Base-by-base conservation (phyloP, 2,113 vertebrate genomes). In the Muntiacus reevesi region DNA sequence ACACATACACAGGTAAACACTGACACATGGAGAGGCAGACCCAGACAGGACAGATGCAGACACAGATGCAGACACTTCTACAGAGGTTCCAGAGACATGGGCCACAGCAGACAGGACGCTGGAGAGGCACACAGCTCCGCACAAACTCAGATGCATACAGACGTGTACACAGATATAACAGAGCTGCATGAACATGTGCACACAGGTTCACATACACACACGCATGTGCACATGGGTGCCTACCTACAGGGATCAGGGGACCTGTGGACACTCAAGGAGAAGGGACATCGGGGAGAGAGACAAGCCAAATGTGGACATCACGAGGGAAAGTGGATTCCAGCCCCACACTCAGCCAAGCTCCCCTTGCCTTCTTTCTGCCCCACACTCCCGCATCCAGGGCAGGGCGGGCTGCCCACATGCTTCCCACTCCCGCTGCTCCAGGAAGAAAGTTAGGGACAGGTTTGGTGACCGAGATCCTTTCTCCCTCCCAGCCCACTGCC, bases 1-100 rank as follows among this genome's bases (percentile, higher is more conserved):
- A 17, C 79, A 19, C 79, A 33, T 57, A 30, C 87, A 19, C 2
- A 89, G 33, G 93, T 81, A 92, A 95, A 96, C 94, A 94, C 64
- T 43, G 79, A 55, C 93, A 91, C 94, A 86, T 23, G 4, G 67
- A 96, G 83, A 85, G 23, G 78, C 86, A 54, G 47, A 36, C 78
- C 28, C n/a, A 50, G 89, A 54, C n/a, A 16, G 83, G 89, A 57
- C 59, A 83, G 84, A 36, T 27, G 74, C 36, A 92, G 89, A 95
- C 84, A 87, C 33, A 74, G 96, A 95, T n/a, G 76, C n/a, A 86
- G 57, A 79, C 45, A 11, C 50, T 52, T n/a, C 45, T 54, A 52
- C 23, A 17, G 17, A 90, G 74, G 83, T 57, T 84, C 59, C 23
- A 3, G 90, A 87, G 40, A 52, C 6, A 43, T 0, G 40, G 36